Conservation (phyloP, 2,797 vertebrate species). For the Prunella strophiata region DNA sequence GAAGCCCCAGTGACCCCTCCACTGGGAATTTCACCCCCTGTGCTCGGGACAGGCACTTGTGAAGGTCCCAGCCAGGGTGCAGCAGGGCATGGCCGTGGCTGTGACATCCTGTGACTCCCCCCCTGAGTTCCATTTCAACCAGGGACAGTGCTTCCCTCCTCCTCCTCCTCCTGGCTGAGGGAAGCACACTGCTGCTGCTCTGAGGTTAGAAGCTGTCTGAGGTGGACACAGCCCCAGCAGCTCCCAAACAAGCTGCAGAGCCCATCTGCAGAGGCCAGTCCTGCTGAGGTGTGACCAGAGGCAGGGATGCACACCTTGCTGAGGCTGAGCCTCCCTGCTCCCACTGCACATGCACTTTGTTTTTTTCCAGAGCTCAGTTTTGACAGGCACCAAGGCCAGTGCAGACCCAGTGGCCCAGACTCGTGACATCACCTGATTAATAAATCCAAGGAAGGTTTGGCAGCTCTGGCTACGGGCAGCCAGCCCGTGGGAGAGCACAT, state of each 20-base stretch:
- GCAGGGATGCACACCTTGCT: accelerated
- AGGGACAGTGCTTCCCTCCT: background rate
- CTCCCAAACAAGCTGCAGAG: background rate
- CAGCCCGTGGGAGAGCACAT: background rate
- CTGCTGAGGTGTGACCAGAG: background rate
- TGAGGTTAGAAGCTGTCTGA: background rate
- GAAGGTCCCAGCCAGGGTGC: background rate
- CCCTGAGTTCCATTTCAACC: background rate
- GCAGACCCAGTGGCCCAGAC: conserved; percentile 10
- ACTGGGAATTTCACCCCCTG: background rate
- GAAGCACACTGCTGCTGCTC: background rate
- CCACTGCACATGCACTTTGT: background rate
- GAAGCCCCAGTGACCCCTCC: background rate
- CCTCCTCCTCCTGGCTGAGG: background rate
- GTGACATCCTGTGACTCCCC: background rate
- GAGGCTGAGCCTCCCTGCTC: background rate
- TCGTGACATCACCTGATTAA: conserved; percentile 47
- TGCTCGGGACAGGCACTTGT: background rate
- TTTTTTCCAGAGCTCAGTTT: background rate
- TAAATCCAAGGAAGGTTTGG: conserved; percentile 20
- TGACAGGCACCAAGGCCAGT: conserved; percentile 3
- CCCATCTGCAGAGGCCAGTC: background rate
- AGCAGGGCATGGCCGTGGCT: accelerated
- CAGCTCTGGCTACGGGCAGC: background rate
- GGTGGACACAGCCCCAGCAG: accelerated